Evolutionary conservation across 2,797 vertebrate genomes (phyloP).

Genomic region (Peromyscus eremicus): DNA sequence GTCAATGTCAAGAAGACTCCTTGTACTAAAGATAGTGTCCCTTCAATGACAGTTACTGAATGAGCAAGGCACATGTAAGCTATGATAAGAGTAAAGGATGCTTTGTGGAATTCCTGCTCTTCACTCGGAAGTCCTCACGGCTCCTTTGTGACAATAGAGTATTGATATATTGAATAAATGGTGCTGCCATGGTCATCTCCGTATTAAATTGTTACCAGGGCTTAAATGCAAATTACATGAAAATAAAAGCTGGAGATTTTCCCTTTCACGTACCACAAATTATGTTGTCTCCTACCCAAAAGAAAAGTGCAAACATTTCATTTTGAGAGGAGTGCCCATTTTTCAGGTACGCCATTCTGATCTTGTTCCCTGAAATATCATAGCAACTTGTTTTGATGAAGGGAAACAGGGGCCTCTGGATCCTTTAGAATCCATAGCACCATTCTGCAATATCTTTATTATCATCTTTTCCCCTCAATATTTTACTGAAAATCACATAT

Average conservation of each 20-base stretch:
- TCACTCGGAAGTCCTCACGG: background rate
- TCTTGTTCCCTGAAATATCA: background rate
- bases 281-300: background rate
- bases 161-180: background rate
- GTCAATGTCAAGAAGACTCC: background rate
- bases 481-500: background rate
- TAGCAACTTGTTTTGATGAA: conserved; percentile 9
- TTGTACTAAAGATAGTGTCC: background rate
- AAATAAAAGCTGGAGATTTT: conserved; percentile 27
- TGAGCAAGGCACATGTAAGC: background rate
- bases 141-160: background rate
- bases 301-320: background rate
- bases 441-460: conserved; percentile 30
- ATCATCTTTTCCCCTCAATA: background rate
- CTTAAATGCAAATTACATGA: conserved; percentile 9
- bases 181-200: background rate
- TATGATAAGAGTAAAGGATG: background rate
- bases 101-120: background rate
- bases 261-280: background rate
- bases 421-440: background rate
- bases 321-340: conserved; percentile 28
- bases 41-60: background rate
- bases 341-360: background rate
- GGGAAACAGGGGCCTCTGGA: background rate
- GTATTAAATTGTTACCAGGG: background rate